Evolutionary conservation across 2,888 invertebrate species (phyloP), one percentile per base, ranked within the genome.

Genomic region (Branchipolynoe longqiensis): DNA sequence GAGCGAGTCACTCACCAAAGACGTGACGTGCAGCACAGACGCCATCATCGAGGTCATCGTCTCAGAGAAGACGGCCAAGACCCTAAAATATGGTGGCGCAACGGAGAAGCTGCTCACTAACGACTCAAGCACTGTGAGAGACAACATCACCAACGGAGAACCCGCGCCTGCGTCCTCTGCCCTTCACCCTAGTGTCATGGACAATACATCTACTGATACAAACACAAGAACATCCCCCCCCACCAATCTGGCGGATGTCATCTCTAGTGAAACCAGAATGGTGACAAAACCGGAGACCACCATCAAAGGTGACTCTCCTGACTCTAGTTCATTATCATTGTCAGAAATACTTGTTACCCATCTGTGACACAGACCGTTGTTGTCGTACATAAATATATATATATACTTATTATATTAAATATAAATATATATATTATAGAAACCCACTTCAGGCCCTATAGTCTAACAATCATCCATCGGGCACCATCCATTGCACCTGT

Each of bases 241-340:
- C 69, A 22, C 69, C 69, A 33, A 3, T 38, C 69, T 18, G 36
- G n/a, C 69, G 6, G 28, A n/a, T 62, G 31, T 31, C 38, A n/a
- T 38, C 69, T 33, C 69, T 38, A 14, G 22, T n/a, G 36, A 31
- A 62, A 62, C 62, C 28, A 14, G 62, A 31, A 14, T 8, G 73
- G 54, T 6, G 41, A 28, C 18, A 25, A 54, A 48, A 48, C 6
- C 28, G 41, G 48, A 78, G 54, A 54, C 31, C 8, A 14, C 31
- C 41, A 28, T 33, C 1, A 18, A 22, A 48, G 54, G 48, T 78
- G 41, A 28, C 78, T 78, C 78, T 25, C 41, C 54, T 2, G 78
- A 78, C 78, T 41, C 78, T 54, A 78, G 78, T 78, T 78, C 78
- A 48, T 78, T 78, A 54, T 78, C 78, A 78, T 78, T 78, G 78